phyloP scores from a whole-genome alignment of 2,888 invertebrate genomes.

The Strigamia transsilvanica region DNA sequence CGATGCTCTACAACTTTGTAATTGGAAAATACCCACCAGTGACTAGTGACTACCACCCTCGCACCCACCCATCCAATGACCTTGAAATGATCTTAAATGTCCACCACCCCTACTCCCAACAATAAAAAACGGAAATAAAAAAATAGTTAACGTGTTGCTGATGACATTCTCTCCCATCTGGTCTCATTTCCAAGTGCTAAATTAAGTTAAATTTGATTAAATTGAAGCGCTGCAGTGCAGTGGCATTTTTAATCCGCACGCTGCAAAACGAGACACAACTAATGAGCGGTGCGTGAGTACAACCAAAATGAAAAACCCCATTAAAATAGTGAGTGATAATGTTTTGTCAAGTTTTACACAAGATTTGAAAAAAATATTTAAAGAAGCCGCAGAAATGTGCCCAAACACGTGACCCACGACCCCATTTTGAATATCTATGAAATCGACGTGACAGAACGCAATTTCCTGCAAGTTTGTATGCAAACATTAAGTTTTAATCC shows the following conservation, averaged over 20 bases:
- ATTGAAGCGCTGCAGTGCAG: no score
- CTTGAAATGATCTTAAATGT: no score
- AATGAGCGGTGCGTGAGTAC: not conserved
- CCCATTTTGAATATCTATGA: no score
- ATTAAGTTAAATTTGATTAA: constrained; percentile 19
- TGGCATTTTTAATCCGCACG: not conserved
- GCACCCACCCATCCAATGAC: no score
- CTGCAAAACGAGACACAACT: not conserved
- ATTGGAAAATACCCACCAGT: no score
- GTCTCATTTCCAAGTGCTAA: not conserved
- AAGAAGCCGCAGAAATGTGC: no score
- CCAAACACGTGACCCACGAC: not conserved
- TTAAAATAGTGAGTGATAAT: constrained; percentile 1
- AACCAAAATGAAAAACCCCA: not conserved
- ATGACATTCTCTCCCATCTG: not conserved
- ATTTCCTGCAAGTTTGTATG: not conserved
- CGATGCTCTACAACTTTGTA: no score
- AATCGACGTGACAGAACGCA: not conserved
- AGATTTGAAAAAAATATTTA: no score
- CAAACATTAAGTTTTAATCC: not conserved
- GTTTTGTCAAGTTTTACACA: no score
- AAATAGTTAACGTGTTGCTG: not conserved
- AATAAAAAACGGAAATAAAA: not conserved
- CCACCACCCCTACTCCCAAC: no score
- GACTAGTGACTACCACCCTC: no score